Base-by-base conservation (phyloP, 2,797 vertebrate genomes). In the Nyctibius grandis region DNA sequence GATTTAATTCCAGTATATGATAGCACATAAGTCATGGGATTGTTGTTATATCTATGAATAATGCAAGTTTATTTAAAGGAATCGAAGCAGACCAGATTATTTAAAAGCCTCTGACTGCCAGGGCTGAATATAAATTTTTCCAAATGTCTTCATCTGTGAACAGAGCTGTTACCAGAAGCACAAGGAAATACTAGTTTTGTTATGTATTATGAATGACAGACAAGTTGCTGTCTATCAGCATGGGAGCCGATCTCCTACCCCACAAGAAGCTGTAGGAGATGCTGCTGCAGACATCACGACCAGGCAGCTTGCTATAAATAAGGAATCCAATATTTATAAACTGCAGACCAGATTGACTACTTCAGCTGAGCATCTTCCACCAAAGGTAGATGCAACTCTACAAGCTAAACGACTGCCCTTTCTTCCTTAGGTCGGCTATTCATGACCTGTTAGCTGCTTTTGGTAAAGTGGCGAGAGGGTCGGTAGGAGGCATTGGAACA, bases 51-150 rank as follows among this genome's bases (percentile, higher is more conserved):
- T 72, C 89, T 94, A 94, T 96, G 96, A 95, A 96, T 96, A 96
- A 96, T 93, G 86, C 86, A 86, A 84, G 86, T 86, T 93, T 96
- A 95, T 96, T 94, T 96, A 93, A 95, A 96, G 95, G 77, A 78
- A 57, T 91, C 83, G 88, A 84, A 94, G 69, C 80, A 88, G 88
- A 94, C 33, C 57, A 92, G 91, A 84, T 96, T 94, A 96, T 95
- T 96, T 93, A 94, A 94, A 93, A 96, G 91, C 74, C 73, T 70
- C 44, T 80, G 76, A 77, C 88, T 96, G 80, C 70, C 67, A 81
- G 65, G 53, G 57, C 86, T 92, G 95, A 95, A 93, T 94, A 87
- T 86, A 86, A 91, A 25, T 72, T 93, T 90, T 90, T 81, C 53
- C 69, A 88, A 93, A 96, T 88, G 91, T 53, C 96, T 93, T 95